Evolutionary conservation across 2,113 vertebrate species (phyloP).

Genomic region (Erythrolamprus reginae): DNA sequence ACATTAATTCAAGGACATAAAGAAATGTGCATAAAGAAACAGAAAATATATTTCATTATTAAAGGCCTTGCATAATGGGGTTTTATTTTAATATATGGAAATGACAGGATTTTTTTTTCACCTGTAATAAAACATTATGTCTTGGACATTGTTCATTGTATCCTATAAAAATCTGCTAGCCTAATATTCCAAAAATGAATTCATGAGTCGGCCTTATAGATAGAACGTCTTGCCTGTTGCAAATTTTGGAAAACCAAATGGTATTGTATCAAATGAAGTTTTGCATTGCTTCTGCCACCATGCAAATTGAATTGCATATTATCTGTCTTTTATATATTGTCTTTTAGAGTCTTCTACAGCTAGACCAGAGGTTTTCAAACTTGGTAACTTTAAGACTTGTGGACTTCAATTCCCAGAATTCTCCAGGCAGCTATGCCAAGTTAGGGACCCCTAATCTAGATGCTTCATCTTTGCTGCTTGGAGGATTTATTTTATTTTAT

Average conservation of each 20-base stretch:
- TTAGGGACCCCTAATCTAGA: too few relatives aligned
- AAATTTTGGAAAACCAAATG: background rate
- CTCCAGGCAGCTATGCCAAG: too few relatives aligned
- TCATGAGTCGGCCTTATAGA: background rate
- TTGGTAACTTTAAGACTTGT: too few relatives aligned
- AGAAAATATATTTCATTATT: background rate
- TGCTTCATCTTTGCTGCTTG: background rate
- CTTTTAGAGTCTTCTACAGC: background rate
- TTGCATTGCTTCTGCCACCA: background rate
- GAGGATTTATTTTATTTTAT: too few relatives aligned
- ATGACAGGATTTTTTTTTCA: constrained; percentile 22
- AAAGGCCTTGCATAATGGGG: constrained; percentile 4
- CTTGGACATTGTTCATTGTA: constrained; percentile 31
- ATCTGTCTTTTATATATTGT: background rate
- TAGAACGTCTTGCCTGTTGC: background rate
- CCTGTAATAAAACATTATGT: constrained; percentile 31
- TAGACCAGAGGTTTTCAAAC: too few relatives aligned
- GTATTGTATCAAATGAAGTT: background rate
- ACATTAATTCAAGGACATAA: constrained; percentile 25
- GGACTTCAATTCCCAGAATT: too few relatives aligned
- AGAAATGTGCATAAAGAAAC: background rate
- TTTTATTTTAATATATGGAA: constrained; percentile 27
- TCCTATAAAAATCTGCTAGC: constrained; percentile 35
- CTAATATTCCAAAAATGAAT: constrained; percentile 13
- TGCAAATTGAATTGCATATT: background rate